Base-by-base conservation (phyloP, 1,140 invertebrate species). In the Phenacoccus solenopsis region DNA sequence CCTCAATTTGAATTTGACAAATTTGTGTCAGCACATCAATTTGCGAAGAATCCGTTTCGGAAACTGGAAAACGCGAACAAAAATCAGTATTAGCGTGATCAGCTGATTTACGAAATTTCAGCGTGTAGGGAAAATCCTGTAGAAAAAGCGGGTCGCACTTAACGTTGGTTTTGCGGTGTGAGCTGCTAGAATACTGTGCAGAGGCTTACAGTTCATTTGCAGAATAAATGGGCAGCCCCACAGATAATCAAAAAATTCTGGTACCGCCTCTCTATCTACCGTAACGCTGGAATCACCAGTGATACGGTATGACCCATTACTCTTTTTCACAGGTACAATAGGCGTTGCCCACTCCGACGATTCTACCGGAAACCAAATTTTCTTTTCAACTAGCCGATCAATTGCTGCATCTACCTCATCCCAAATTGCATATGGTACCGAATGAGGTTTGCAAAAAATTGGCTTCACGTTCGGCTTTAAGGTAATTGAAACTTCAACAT, bases 271-370 rank as follows among this genome's bases (percentile, higher is more conserved):
- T 16, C 13, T 20, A 49, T 82, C 82, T 4, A 82, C 68, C 5
- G 79, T 80, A 1, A 76, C 73, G 70, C 80, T 79, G 76, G 80
- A 84, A 75, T 85, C 82, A 0, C 75, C 78, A 74, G 81, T 82
- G 27, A 84, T 76, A 21, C 82, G 71, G 28, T 80, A 72, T 20
- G 74, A 72, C 10, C 78, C 79, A 73, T 83, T 75, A 0, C 75
- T 67, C 71, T 84, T 84, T 24, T 75, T 30, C 0, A 83, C 78
- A 2, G 79, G 74, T 0, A 84, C 82, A 9, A 84, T 73, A 0
- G 81, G 81, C 3, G 81, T 78, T 5, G 79, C 81, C 82, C 81
- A 32, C 13, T 32, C 30, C 5, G 30, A 32, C 5, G 13, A 7
- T 32, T 5, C 13, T 7, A 13, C 13, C 30, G 30, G 30, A 32